Base-by-base conservation (phyloP, 2,113 vertebrate genomes). In the Phylloscopus trochiloides region DNA sequence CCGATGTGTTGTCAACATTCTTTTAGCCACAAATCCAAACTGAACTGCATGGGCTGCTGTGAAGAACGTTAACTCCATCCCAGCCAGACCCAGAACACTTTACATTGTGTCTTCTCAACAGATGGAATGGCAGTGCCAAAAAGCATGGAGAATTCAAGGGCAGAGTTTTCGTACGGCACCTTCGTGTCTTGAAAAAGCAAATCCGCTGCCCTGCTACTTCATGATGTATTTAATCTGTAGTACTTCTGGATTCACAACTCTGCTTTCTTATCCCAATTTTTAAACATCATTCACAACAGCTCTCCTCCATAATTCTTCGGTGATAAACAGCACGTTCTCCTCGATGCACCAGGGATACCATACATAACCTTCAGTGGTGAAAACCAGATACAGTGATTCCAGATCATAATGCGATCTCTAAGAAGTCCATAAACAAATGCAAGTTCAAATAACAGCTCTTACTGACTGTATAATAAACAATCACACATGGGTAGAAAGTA, bases 21-120 rank as follows among this genome's bases (percentile, higher is more conserved):
- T 38, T 90, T 85, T 32, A 91, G 77, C 55, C 90, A 93, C 65
- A 91, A 85, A 84, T 95, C 96, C 95, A 77, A 77, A 95, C 47
- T 82, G 85, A 67, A 89, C 55, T 36, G 4, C 17, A 66, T 2
- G 1, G 34, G 61, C 84, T 71, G 84, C 73, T 96, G 50, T 36
- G 90, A 92, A 90, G 81, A 96, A 90, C 1, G 7, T 86, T 89
- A 96, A 70, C 74, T 93, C 81, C 94, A 75, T 97, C 70, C 85
- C 87, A 93, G 85, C 65, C 84, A 93, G 94, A 94, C 95, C 52
- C 77, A 67, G 68, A 47, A 89, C 36, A 43, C 31, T 55, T 94
- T 85, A 51, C 26, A 83, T 76, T 0, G 17, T 12, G 77, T 96
- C 94, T 94, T 96, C 93, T 90, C 72, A 92, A 83, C 22, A 61